A percentile compares a stretch with the other conserved stretches of the same genome.
Conservation (phyloP, 2,113 vertebrate species). For the Carollia perspicillata region DNA sequence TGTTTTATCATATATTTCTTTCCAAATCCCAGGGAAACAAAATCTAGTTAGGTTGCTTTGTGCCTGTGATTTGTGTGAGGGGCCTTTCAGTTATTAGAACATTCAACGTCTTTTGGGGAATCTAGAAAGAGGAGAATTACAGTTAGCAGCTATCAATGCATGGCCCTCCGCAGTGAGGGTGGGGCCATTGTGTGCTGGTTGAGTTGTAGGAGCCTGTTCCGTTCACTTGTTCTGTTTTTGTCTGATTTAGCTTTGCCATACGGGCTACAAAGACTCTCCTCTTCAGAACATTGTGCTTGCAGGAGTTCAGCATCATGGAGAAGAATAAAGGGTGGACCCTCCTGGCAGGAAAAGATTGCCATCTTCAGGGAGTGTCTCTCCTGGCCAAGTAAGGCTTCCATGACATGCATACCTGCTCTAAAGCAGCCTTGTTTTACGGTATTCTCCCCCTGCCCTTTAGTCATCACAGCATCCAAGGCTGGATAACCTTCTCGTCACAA, state of each 20-base stretch:
- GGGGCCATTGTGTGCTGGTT: background rate
- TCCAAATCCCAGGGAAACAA: background rate
- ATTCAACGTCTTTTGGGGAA: background rate
- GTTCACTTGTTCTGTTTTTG: background rate
- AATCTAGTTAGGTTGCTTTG: slow-evolving; percentile 32
- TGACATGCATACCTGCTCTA: background rate
- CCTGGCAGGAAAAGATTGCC: slow-evolving; percentile 54
- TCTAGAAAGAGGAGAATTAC: background rate
- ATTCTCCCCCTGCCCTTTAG: background rate
- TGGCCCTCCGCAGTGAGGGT: background rate
- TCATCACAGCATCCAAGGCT: background rate
- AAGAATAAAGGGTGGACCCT: slow-evolving; percentile 67
- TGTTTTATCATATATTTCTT: slow-evolving; percentile 31
- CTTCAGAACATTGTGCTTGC: slow-evolving; percentile 60
- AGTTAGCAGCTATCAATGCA: background rate
- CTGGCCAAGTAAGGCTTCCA: slow-evolving; percentile 69
- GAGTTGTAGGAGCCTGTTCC: background rate
- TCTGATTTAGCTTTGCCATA: slow-evolving; percentile 56
- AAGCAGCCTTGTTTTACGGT: background rate
- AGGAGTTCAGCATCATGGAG: slow-evolving; percentile 71
- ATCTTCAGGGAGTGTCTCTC: slow-evolving; percentile 72
- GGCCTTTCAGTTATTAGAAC: background rate
- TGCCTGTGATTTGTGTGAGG: background rate
- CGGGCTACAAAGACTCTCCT: slow-evolving; percentile 72
- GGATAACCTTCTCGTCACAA: background rate